Percentiles rank a stretch among this genome's conserved stretches.
Evolutionary conservation across 35 echinoderm and acorn worm genomes (phyloP).

Genomic region (Acanthaster planci): DNA sequence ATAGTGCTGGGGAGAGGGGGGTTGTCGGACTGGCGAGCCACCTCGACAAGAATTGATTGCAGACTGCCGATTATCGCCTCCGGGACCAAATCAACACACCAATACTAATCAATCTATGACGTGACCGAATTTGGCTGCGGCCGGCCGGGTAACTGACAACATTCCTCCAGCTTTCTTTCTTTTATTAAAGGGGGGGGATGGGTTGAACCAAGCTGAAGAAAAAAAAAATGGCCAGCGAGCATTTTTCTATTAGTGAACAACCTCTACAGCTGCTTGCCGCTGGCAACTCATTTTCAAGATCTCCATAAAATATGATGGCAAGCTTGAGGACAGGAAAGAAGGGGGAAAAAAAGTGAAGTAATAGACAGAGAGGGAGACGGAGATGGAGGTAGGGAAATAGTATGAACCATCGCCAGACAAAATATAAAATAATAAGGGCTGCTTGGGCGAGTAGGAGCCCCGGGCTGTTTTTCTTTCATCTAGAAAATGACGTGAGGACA

Average conservation of each 20-base stretch:
- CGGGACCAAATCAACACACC: not conserved
- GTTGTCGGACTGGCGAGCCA: too few relatives aligned
- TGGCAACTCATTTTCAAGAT: not conserved
- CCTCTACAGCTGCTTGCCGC: constrained; percentile 6
- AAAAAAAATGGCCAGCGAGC: constrained; percentile 8
- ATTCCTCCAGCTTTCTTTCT: constrained; percentile 2
- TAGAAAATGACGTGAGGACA: constrained; percentile 44
- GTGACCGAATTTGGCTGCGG: not conserved
- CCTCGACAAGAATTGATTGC: too few relatives aligned
- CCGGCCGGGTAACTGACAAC: not conserved
- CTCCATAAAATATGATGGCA: constrained; percentile 29
- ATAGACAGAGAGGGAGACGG: not conserved
- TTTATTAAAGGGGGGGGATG: too few relatives aligned
- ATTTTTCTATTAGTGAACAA: constrained; percentile 20
- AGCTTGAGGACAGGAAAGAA: not conserved
- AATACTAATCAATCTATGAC: constrained; percentile 17
- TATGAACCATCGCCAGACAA: constrained; percentile 34
- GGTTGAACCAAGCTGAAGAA: not conserved
- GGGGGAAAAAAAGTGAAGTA: not conserved
- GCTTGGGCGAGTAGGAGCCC: not conserved
- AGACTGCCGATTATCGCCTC: not conserved
- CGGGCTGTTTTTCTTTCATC: constrained; percentile 57
- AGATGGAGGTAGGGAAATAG: not conserved
- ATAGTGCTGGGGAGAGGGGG: too few relatives aligned
- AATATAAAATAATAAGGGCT: constrained; percentile 29